phyloP scores from a whole-genome alignment of 2,797 vertebrate species.

The Enteromius paludinosus region DNA sequence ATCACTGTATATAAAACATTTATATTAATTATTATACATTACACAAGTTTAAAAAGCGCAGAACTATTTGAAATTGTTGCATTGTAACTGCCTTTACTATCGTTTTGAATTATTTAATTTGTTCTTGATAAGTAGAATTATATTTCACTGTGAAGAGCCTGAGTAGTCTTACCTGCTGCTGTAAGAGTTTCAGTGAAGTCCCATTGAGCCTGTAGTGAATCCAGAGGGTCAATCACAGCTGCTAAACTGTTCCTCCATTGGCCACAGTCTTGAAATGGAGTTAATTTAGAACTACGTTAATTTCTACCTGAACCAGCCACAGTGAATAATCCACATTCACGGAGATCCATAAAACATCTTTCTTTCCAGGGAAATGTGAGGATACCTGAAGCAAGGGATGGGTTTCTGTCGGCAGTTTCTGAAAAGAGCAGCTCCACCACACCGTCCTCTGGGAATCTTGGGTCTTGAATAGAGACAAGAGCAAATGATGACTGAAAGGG shows the following conservation, averaged over 20 bases:
- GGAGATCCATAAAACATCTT: not conserved
- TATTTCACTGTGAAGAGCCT: not conserved
- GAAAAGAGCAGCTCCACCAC: conserved; percentile 89
- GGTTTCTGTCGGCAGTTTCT: conserved; percentile 81
- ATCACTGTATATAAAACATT: too few relatives aligned
- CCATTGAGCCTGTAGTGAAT: conserved; percentile 83
- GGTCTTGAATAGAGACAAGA: conserved; percentile 75
- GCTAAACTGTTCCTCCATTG: conserved; percentile 76
- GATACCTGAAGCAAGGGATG: conserved; percentile 71
- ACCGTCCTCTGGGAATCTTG: conserved; percentile 84
- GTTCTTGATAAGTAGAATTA: not conserved
- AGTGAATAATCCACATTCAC: not conserved
- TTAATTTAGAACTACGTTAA: not conserved
- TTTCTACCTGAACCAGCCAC: not conserved
- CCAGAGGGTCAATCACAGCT: conserved; percentile 82
- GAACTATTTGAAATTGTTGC: not conserved
- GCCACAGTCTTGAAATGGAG: conserved; percentile 75
- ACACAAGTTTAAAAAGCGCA: not conserved
- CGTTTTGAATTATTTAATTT: not conserved
- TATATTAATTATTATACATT: too few relatives aligned
- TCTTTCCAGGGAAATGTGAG: not conserved
- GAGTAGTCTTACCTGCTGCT: conserved; percentile 74
- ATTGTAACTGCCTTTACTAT: not conserved
- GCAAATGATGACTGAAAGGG: not conserved
- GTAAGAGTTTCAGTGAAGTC: conserved; percentile 83